Evolutionary conservation across 2,797 vertebrate species (phyloP), one percentile per base, ranked within the genome.

Genomic region (Cryptoblepharus egeriae): DNA sequence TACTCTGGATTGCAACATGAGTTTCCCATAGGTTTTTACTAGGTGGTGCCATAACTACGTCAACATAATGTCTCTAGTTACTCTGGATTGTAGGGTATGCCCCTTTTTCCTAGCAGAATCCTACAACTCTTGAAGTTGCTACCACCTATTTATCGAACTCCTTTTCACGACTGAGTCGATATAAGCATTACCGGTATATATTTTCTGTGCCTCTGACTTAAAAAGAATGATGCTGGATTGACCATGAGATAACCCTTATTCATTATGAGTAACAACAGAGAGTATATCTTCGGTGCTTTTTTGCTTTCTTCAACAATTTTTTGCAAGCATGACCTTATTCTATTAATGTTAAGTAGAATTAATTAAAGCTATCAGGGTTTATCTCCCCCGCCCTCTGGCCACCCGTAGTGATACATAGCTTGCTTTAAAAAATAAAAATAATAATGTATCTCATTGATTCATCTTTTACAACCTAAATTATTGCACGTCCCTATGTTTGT

Each of bases 241-340:
- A 95, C 93, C 91, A 95, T 81, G 69, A 89, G 87, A 90, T 93
- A 93, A 92, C 93, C 89, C 85, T 94, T 92, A 88, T 93, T 94
- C 93, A 92, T 93, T 88, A 93, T 93, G 85, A 95, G 80, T 90
- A 95, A 93, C 89, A 94, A 80, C 80, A 80, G 85, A 88, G 85
- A 90, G 88, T 94, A 92, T 94, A 95, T 95, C 92, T 94, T 92
- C 85, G 93, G 85, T n/a, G 26, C 5, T 0, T 87, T 95, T 95
- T 94, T 94, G 93, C 95, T 94, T 95, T 94, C 93, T 94, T 95
- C 94, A 96, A 95, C 94, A 95, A 69, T 93, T 95, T 94, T 93
- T 89, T 9, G 82, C 91, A 89, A 84, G 85, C 79, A 69, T 93
- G 91, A 95, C 93, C 91, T 94, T 94, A 92, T 86, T 92, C 92